phyloP scores from a whole-genome alignment of 2,888 invertebrate species.

The Diplolepis rosae region DNA sequence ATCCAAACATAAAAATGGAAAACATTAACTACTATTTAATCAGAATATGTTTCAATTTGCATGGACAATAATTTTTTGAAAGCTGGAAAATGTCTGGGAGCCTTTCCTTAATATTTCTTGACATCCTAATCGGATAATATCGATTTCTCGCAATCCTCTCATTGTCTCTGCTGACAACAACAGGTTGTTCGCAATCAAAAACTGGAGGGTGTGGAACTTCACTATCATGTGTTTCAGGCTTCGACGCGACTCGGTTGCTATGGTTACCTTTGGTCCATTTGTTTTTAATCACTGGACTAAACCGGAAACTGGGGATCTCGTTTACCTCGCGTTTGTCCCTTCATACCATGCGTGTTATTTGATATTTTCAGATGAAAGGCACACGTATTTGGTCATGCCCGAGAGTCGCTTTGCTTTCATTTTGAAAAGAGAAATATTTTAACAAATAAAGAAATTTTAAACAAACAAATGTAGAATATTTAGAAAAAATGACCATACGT shows the following conservation, averaged over 20 bases:
- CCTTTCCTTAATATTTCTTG: too few relatives aligned
- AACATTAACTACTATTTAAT: too few relatives aligned
- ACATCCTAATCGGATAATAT: background rate
- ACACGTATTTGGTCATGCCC: slow-evolving; percentile 57
- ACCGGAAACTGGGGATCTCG: slow-evolving; percentile 39
- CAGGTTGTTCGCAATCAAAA: background rate
- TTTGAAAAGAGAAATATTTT: too few relatives aligned
- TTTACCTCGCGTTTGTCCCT: slow-evolving; percentile 42
- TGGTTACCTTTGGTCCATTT: slow-evolving; percentile 57
- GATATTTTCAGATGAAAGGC: slow-evolving; percentile 55
- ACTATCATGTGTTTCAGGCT: slow-evolving; percentile 37
- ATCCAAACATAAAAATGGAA: too few relatives aligned
- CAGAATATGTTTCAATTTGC: too few relatives aligned
- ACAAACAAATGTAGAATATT: too few relatives aligned
- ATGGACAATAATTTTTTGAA: too few relatives aligned
- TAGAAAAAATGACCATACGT: too few relatives aligned
- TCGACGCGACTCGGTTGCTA: slow-evolving; percentile 49
- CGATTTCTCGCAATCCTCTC: background rate
- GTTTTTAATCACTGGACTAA: slow-evolving; percentile 62
- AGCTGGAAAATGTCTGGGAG: too few relatives aligned
- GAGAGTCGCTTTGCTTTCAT: slow-evolving; percentile 41
- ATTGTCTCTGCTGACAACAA: background rate
- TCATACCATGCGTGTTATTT: slow-evolving; percentile 54
- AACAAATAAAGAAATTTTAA: background rate
- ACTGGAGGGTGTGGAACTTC: background rate